phyloP scores from a whole-genome alignment of 2,113 vertebrate species.

The Psammodynastes pulverulentus region DNA sequence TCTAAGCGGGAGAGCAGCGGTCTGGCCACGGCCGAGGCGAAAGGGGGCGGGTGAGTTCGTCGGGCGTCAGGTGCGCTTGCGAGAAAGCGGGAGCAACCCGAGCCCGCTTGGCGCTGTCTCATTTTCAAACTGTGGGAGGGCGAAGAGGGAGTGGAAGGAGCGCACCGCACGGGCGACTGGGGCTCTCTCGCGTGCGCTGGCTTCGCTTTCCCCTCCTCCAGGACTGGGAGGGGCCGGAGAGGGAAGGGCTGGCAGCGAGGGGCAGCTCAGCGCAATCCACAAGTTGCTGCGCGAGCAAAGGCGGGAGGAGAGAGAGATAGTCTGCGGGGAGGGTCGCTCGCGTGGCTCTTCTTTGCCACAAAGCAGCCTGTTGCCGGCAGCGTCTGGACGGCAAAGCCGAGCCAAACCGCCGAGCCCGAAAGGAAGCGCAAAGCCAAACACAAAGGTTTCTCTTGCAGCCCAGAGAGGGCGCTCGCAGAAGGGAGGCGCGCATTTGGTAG shows the following conservation, averaged over 20 bases:
- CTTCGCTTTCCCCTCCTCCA: neutral
- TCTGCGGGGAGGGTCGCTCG: neutral
- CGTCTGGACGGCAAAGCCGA: neutral
- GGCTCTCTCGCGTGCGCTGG: neutral
- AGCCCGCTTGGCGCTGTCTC: neutral
- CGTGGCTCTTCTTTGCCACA: neutral
- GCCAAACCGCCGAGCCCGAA: neutral
- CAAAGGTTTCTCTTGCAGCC: neutral
- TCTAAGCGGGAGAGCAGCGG: neutral
- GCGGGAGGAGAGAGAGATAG: neutral
- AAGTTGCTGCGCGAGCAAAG: neutral
- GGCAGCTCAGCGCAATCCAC: neutral
- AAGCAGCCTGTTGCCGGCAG: neutral
- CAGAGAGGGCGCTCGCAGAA: conserved; percentile 27
- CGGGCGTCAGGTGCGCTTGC: neutral
- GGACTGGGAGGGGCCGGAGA: conserved; percentile 4
- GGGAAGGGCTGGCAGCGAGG: too few relatives aligned
- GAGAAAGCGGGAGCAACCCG: neutral
- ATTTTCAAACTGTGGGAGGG: conserved; percentile 3
- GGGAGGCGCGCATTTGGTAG: neutral
- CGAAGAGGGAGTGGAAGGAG: neutral
- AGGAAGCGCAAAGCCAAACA: conserved; percentile 2
- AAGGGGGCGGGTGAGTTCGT: neutral
- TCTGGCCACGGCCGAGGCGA: neutral
- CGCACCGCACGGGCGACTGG: neutral